phyloP scores from a whole-genome alignment of 2,797 vertebrate species.

The Thalassophryne amazonica region DNA sequence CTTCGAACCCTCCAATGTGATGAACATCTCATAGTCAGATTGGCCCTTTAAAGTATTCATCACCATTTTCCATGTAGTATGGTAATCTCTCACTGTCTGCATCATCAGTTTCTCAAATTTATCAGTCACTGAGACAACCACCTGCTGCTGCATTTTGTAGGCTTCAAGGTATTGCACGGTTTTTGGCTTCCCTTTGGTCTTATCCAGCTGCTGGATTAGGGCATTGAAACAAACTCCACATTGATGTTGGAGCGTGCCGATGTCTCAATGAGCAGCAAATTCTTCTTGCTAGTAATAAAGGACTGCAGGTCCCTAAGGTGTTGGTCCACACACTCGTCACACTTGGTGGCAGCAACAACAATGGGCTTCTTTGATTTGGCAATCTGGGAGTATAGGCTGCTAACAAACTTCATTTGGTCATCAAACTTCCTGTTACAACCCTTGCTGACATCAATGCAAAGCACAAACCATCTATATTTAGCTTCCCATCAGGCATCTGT shows the following conservation, averaged over 20 bases:
- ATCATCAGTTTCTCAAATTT: slow-evolving; percentile 93
- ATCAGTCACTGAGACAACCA: slow-evolving; percentile 89
- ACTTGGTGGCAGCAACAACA: slow-evolving; percentile 95
- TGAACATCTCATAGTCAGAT: slow-evolving; percentile 93
- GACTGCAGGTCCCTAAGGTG: slow-evolving; percentile 94
- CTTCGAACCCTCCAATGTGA: slow-evolving; percentile 92
- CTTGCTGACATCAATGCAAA: slow-evolving; percentile 97
- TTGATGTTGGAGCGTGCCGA: slow-evolving; percentile 91
- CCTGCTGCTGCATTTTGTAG: slow-evolving; percentile 92
- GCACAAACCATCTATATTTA: slow-evolving; percentile 93
- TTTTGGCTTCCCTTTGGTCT: slow-evolving; percentile 95
- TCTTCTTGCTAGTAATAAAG: slow-evolving; percentile 97
- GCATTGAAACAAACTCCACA: slow-evolving; percentile 91
- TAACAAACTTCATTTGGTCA: slow-evolving; percentile 98
- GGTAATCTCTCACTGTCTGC: slow-evolving; percentile 93
- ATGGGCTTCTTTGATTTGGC: slow-evolving; percentile 95
- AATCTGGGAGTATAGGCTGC: slow-evolving; percentile 94
- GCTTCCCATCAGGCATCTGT: slow-evolving; percentile 98
- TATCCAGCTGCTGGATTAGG: slow-evolving; percentile 96
- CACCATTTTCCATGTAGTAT: slow-evolving; percentile 93
- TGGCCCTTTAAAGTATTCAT: slow-evolving; percentile 93
- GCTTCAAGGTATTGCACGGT: slow-evolving; percentile 96
- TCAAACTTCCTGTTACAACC: slow-evolving; percentile 98
- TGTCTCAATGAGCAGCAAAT: slow-evolving; percentile 92
- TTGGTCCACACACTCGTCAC: slow-evolving; percentile 96